Percentiles rank a stretch among this genome's conserved stretches.
phyloP scores from a whole-genome alignment of 2,113 vertebrate species.

The Dryoscopus gambensis region DNA sequence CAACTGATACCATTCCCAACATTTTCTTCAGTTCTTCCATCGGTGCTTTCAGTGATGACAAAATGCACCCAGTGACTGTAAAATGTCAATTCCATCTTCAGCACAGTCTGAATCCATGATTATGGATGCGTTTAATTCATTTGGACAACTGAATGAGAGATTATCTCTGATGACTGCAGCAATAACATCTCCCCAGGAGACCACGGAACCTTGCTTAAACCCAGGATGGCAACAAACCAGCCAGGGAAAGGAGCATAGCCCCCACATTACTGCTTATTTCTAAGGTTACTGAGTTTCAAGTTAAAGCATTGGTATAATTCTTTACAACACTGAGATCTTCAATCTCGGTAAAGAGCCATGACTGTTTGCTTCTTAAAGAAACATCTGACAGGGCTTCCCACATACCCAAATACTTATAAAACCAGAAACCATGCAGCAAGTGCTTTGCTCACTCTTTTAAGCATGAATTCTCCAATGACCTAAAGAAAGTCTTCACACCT shows the following conservation, averaged over 20 bases:
- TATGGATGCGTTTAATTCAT: not conserved
- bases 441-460: not conserved
- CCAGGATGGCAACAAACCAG: not conserved
- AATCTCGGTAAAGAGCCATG: not conserved
- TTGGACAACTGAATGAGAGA: not conserved
- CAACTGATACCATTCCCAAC: accelerated
- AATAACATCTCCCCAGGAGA: not conserved
- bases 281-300: not conserved
- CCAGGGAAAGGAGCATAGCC: not conserved
- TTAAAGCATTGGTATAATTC: not conserved
- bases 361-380: not conserved
- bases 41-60: not conserved
- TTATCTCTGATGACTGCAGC: not conserved
- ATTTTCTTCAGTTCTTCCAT: not conserved
- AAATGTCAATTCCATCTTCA: not conserved
- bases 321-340: not conserved
- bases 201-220: accelerated
- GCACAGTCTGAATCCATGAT: too few species aligned
- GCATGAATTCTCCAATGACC: not conserved
- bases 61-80: not conserved
- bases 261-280: not conserved
- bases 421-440: not conserved
- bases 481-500: not conserved
- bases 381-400: not conserved
- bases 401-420: not conserved